These are phyloP conservation scores for Rhagophthalmus giganteus DNA, from an alignment of 2,888 invertebrate genomes.

Conservation along the genomic window DNA sequence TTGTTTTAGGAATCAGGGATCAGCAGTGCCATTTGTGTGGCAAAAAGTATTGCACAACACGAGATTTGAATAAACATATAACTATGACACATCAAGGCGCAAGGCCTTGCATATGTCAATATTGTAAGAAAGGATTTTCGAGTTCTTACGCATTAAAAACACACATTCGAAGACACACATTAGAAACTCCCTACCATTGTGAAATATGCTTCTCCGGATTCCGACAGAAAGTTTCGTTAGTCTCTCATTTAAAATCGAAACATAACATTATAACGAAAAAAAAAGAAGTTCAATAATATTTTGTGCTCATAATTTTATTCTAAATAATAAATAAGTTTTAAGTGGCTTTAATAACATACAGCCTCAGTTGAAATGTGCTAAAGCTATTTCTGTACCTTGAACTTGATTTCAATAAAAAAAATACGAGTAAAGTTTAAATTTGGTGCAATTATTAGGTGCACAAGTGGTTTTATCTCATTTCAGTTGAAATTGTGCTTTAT, in stretches of 20 bases:
- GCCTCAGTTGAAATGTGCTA: too few relatives aligned
- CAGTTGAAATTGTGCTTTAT: too few relatives aligned
- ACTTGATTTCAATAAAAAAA: too few relatives aligned
- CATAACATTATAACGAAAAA: too few relatives aligned
- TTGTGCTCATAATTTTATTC: too few relatives aligned
- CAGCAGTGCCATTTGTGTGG: constrained; percentile 25
- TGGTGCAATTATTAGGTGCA: too few relatives aligned
- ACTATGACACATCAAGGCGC: constrained; percentile 21
- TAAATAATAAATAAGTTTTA: too few relatives aligned
- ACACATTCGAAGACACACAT: constrained; percentile 26
- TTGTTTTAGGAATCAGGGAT: constrained; percentile 24
- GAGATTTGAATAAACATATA: constrained; percentile 24
- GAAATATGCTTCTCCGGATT: constrained; percentile 18
- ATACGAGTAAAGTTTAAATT: too few relatives aligned
- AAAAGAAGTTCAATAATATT: too few relatives aligned
- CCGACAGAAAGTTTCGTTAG: constrained; percentile 26
- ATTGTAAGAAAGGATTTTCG: constrained; percentile 23
- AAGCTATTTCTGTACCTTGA: too few relatives aligned
- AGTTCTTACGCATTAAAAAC: constrained; percentile 24
- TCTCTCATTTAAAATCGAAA: constrained; percentile 23
- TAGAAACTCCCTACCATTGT: constrained; percentile 24
- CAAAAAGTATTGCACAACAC: constrained; percentile 17
- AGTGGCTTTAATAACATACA: too few relatives aligned
- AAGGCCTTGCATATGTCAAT: constrained; percentile 18
- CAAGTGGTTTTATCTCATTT: too few relatives aligned